Evolutionary conservation across 2,113 vertebrate species (phyloP).

Genomic region (Beaufortia kweichowensis): DNA sequence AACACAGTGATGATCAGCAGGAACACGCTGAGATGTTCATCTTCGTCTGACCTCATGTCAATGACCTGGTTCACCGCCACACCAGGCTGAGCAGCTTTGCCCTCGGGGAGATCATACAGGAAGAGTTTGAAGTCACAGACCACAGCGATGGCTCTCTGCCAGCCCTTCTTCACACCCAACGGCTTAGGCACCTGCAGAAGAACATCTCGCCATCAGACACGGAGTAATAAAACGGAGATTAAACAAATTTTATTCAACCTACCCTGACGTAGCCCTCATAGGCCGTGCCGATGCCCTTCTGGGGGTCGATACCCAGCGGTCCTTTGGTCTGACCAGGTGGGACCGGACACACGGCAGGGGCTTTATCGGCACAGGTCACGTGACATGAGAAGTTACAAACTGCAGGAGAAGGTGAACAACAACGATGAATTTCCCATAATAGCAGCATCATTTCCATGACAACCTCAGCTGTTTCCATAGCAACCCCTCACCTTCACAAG

Average conservation of each 20-base stretch:
- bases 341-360: slow-evolving; percentile 91
- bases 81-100: slow-evolving; percentile 87
- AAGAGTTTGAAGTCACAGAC: slow-evolving; percentile 98
- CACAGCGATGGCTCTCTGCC: slow-evolving; percentile 93
- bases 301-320: slow-evolving; percentile 93
- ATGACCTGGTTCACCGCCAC: slow-evolving; percentile 93
- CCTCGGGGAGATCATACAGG: slow-evolving; percentile 92
- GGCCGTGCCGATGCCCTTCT: slow-evolving; percentile 94
- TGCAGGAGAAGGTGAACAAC: slow-evolving; percentile 57
- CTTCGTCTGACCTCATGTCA: slow-evolving; percentile 88
- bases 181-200: slow-evolving; percentile 90
- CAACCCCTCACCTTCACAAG: slow-evolving; percentile 88
- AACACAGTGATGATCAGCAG: background rate
- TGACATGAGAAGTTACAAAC: slow-evolving; percentile 98
- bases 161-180: slow-evolving; percentile 96
- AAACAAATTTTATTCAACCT: slow-evolving; percentile 60
- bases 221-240: background rate
- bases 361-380: slow-evolving; percentile 97
- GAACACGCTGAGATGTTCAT: background rate
- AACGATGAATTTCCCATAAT: background rate
- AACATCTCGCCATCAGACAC: slow-evolving; percentile 6
- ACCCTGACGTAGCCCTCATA: slow-evolving; percentile 95
- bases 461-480: background rate
- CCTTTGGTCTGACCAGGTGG: slow-evolving; percentile 96
- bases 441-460: background rate